Conservation (phyloP, 2,888 invertebrate species). For the Dicyrtoma fusca region DNA sequence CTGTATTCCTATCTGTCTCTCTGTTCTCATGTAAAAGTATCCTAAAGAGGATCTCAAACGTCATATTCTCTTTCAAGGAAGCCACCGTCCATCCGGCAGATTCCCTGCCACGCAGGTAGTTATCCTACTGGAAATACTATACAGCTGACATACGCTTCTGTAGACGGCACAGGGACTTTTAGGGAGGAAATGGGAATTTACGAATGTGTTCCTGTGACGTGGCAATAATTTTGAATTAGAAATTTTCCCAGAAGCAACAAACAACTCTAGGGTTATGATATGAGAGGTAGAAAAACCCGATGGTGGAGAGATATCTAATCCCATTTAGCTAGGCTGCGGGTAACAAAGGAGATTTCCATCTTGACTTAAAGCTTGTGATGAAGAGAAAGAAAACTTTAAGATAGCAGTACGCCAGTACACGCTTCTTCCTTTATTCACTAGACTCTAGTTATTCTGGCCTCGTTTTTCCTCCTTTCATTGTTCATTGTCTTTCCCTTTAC, state of each 20-base stretch:
- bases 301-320: constrained; percentile 16
- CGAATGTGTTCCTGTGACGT: constrained; percentile 8
- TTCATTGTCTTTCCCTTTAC: constrained; percentile 3
- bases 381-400: constrained; percentile 2
- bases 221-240: constrained; percentile 36
- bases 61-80: too few species aligned
- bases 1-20: too few species aligned
- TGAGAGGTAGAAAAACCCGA: not conserved
- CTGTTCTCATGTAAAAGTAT: too few species aligned
- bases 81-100: too few species aligned
- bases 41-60: too few species aligned
- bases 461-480: constrained; percentile 6
- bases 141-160: too few species aligned
- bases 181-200: constrained; percentile 2
- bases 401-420: constrained; percentile 3
- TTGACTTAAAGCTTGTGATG: constrained; percentile 15
- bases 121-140: too few species aligned
- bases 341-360: constrained; percentile 28
- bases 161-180: too few species aligned
- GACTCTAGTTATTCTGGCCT: not conserved
- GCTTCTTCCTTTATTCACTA: not conserved
- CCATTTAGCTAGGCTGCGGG: constrained; percentile 16
- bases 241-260: not conserved
- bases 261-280: not conserved
- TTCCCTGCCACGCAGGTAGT: too few species aligned